Evolutionary conservation across 1,140 invertebrate genomes (phyloP), one percentile per base, ranked within the genome.

Genomic region (Holcopasites calliopsidis): DNA sequence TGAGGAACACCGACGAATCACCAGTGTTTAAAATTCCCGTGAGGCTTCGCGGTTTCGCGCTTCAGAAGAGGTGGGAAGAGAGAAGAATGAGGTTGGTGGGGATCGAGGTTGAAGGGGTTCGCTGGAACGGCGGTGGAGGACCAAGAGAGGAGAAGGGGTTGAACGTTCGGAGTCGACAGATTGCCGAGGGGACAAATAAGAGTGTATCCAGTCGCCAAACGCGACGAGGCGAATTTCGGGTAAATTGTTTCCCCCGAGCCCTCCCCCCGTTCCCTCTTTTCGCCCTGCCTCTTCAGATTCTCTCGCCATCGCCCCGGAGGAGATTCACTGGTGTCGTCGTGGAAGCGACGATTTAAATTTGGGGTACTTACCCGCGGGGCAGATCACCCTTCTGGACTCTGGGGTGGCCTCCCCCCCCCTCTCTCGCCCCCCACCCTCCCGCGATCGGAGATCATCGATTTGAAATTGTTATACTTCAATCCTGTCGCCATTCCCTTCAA

Each of bases 111-210:
- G 80, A 69, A 71, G 79, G 77, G 85, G 64, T 75, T 74, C n/a
- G 71, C 72, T 57, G 49, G 47, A 68, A 82, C 82, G 80, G 79
- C 71, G 79, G 64, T 57, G 38, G 47, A 68, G 79, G 72, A 79
- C 82, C 68, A 74, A 61, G 76, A 82, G 76, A 52, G 72, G 54
- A 76, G 77, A 73, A 80, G 80, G 83, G 76, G 69, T 80, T 84
- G 82, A 66, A 82, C 60, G 82, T 86, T 76, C 78, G 84, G 84
- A 86, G 88, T 85, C 85, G 86, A 89, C 88, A 89, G 89, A 90
- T 88, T 89, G 89, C 88, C 83, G 83, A 79, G 79, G 88, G 88
- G 88, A 89, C 87, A 89, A 89, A 89, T 89, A 89, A 88, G 88
- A 89, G 88, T 89, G 85, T 88, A 87, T 85, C 83, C 84, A 87